Base-by-base conservation (phyloP, 2,888 invertebrate genomes). In the Nomada flava region DNA sequence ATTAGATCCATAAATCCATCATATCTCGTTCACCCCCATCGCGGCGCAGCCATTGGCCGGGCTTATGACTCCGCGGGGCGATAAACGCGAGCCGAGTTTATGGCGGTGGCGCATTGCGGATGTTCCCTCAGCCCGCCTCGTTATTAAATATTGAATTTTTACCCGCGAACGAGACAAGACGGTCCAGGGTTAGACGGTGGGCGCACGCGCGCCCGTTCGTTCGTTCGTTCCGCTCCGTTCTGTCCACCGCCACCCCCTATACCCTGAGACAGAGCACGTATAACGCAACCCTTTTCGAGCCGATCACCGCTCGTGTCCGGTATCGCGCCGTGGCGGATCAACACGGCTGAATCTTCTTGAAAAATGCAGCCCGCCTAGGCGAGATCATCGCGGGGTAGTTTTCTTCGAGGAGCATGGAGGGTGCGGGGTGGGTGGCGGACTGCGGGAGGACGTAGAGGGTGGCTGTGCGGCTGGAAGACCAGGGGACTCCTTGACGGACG, bases 1-100 rank as follows among this genome's bases (percentile, higher is more conserved):
- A 94, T 96, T 96, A 96, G 96, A 96, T 96, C 96, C 96, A 96
- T 97, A 97, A 96, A 96, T 97, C 96, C 96, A 96, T 96, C 96
- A 96, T 96, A 96, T 96, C 96, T 94, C 89, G 90, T 89, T 90
- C 88, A 89, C 83, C 85, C 74, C 52, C 63, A 20, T 55, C 62
- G 62, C 55, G 53, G 60, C 63, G 75, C 89, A 86, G 85, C 76
- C 89, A 91, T 90, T 90, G 90, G 90, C 86, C 89, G 87, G 78
- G 85, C 88, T 82, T 88, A 88, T 86, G 82, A 88, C 79, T 82
- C 75, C 67, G 68, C 79, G 47, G 23, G 57, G 52, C 67, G 60
- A 67, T 36, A 63, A 75, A 63, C 73, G 67, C 63, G 50, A 29
- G 36, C 59, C 76, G 65, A 62, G 87, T 84, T 86, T 87, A 86